Percentiles rank a stretch among this genome's conserved stretches.
These are phyloP conservation scores for Xestobium rufovillosum DNA, from an alignment of 2,888 invertebrate genomes.

Conservation along the genomic window DNA sequence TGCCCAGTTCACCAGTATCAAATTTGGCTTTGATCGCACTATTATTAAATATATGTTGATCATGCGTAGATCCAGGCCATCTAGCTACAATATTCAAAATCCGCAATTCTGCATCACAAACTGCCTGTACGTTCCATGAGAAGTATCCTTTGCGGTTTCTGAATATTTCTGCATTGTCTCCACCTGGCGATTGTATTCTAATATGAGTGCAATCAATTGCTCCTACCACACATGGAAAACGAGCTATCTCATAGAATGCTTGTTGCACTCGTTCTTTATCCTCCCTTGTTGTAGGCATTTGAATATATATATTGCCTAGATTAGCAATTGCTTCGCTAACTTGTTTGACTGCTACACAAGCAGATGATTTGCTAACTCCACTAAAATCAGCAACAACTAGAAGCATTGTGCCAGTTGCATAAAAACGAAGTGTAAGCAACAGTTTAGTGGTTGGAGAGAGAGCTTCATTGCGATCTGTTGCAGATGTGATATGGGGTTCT, in stretches of 20 bases:
- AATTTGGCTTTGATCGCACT: slow-evolving; percentile 11
- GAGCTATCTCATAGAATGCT: slow-evolving; percentile 16
- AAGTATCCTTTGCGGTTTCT: slow-evolving; percentile 27
- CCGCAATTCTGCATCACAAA: slow-evolving; percentile 22
- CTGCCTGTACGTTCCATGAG: slow-evolving; percentile 27
- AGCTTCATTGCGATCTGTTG: too few species aligned
- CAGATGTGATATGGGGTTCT: too few species aligned
- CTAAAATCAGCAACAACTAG: too few species aligned
- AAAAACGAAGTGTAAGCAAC: too few species aligned
- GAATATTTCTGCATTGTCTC: slow-evolving; percentile 25
- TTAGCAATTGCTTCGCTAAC: too few species aligned
- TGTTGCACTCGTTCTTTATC: too few species aligned
- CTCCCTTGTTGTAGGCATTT: too few species aligned
- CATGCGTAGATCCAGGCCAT: slow-evolving; percentile 28
- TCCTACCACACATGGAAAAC: slow-evolving; percentile 23
- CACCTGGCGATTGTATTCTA: slow-evolving; percentile 29
- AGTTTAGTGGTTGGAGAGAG: too few species aligned
- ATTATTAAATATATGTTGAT: slow-evolving; percentile 15
- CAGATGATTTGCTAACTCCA: too few species aligned
- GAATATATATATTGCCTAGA: too few species aligned
- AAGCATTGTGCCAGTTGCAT: too few species aligned
- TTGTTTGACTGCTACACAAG: too few species aligned
- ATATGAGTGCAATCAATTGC: slow-evolving; percentile 30
- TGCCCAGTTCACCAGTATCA: slow-evolving; percentile 17
- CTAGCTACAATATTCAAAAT: slow-evolving; percentile 26